phyloP scores from a whole-genome alignment of 1,140 invertebrate genomes.

The Cydia fagiglandana region DNA sequence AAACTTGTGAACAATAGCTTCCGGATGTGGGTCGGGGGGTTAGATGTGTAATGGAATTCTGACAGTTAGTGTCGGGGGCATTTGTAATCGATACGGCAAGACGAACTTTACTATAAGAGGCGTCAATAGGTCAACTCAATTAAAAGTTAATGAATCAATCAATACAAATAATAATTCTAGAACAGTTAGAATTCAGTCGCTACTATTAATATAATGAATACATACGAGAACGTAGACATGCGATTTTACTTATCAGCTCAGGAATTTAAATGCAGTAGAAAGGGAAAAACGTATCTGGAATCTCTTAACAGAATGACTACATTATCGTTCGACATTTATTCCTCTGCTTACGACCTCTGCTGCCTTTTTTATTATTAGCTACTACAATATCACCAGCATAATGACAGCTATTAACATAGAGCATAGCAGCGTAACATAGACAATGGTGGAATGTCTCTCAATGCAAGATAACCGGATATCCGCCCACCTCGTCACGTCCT shows the following conservation, averaged over 20 bases:
- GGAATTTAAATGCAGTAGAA: no score
- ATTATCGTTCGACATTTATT: no score
- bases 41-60: not conserved
- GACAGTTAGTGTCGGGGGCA: not conserved
- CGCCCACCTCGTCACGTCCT: not conserved
- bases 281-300: no score
- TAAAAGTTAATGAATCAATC: no score
- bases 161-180: no score
- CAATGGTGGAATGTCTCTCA: not conserved
- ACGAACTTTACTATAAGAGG: no score
- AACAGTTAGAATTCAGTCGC: no score
- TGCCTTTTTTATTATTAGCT: not conserved
- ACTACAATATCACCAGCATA: not conserved
- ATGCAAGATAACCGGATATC: conserved; percentile 16
- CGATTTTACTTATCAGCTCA: no score
- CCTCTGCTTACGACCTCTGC: not conserved
- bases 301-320: no score
- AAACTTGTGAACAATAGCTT: not conserved
- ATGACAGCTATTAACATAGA: not conserved
- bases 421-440: not conserved
- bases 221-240: no score
- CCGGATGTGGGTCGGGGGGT: not conserved
- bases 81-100: not conserved
- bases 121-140: no score
- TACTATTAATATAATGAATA: no score